Base-by-base conservation (phyloP, 2,797 vertebrate genomes). In the Sebastolobus altivelis region DNA sequence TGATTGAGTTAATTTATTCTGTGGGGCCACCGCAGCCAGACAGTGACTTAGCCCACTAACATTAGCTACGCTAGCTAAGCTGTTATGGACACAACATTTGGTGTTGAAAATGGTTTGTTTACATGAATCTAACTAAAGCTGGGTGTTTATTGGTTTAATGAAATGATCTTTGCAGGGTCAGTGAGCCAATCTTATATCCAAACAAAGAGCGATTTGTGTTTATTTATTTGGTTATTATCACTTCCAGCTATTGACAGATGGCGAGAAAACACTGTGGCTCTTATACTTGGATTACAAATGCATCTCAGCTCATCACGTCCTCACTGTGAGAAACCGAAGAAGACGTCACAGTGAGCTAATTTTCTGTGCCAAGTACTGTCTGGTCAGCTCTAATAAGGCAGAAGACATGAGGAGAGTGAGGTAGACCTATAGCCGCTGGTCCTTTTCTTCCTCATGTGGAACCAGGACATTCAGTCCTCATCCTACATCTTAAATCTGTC, bases 261-360 rank as follows among this genome's bases (percentile, higher is more conserved):
- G 72, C 18, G 68, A 87, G 66, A 88, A 89, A 86, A 72, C 3
- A 72, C 61, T 55, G 86, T 82, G 78, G 82, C 72, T 75, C 68
- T 73, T 11, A 16, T 25, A 8, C 88, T 91, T 77, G 2, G 54
- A 87, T 92, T 90, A 89, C 87, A 74, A 83, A 83, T n/a, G 40
- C 60, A 81, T 86, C 74, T 87, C 52, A 58, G 35, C 54, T 86
- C 88, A 73, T 81, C 85, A 65, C 68, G 65, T 88, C 75, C 38
- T 85, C 81, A 52, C 73, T 70, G 72, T 66, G 74, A 73, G 80
- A 80, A 71, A 71, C 65, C 52, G 54, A 78, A 75, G 67, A 75
- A 69, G 59, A 76, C 67, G 22, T 59, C 74, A 62, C 56, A 35
- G 70, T 2, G 43, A 33, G 38, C 66, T 55, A 0, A 78, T 71